Evolutionary conservation across 2,113 vertebrate species (phyloP).

Genomic region (Lonchura striata): DNA sequence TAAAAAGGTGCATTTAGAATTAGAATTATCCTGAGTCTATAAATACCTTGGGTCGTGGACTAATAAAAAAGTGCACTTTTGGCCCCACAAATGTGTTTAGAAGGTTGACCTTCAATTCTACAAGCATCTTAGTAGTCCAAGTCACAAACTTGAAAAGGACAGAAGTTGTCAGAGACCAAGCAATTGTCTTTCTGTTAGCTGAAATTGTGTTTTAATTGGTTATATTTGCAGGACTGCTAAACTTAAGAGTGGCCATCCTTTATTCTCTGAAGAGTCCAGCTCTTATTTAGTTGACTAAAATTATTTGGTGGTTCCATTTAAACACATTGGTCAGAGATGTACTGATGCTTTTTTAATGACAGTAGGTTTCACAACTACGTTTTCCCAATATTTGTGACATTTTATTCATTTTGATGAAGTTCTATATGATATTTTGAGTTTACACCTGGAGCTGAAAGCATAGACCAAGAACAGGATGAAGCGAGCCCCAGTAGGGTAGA

Average conservation of each 20-base stretch:
- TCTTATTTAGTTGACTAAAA: not conserved
- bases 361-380: not conserved
- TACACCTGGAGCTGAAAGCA: not conserved
- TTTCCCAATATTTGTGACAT: not conserved
- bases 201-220: not conserved
- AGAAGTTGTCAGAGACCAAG: not conserved
- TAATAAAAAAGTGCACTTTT: not conserved
- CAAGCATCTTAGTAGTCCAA: not conserved
- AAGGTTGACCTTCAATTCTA: not conserved
- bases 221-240: not conserved
- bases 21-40: not conserved
- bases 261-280: not conserved
- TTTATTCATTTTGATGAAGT: not conserved
- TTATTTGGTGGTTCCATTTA: not conserved
- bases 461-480: not conserved
- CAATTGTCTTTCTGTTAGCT: not conserved
- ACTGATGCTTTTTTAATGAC: not conserved
- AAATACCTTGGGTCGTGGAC: not conserved
- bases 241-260: not conserved
- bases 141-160: not conserved
- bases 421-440: not conserved
- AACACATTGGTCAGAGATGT: not conserved
- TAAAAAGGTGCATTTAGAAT: not conserved
- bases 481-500: not conserved
- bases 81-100: not conserved